A percentile compares a stretch with the other conserved stretches of the same genome.
Conservation (phyloP, 2,113 vertebrate species). For the Petromus typicus region DNA sequence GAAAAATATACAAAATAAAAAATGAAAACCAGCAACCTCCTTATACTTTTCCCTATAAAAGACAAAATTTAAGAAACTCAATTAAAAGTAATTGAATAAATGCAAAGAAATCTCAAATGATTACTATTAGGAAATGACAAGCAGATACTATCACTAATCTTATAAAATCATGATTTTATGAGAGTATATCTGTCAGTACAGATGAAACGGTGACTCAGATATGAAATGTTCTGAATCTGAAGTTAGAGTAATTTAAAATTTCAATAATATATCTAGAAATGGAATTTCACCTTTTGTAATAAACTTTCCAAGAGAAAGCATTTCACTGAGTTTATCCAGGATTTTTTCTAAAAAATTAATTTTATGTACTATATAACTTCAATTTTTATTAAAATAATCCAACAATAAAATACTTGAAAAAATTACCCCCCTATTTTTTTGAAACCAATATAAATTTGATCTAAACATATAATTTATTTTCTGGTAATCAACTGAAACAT, state of each 20-base stretch:
- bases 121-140: neutral
- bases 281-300: neutral
- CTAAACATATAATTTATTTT: neutral
- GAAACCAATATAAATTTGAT: neutral
- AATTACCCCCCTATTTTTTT: neutral
- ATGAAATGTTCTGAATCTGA: neutral
- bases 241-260: neutral
- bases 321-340: neutral
- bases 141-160: neutral
- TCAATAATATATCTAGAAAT: neutral
- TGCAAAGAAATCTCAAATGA: neutral
- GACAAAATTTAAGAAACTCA: neutral
- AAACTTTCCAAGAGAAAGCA: neutral
- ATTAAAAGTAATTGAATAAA: neutral
- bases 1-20: neutral
- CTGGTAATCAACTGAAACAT: neutral
- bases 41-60: neutral
- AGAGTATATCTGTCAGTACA: neutral
- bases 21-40: neutral
- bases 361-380: neutral
- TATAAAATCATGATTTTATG: neutral
- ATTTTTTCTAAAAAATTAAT: conserved; percentile 30
- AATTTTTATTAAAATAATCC: neutral
- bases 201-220: neutral
- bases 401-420: neutral